These are phyloP conservation scores for Synchiropus splendidus DNA, from an alignment of 2,113 vertebrate genomes.

Conservation along the genomic window DNA sequence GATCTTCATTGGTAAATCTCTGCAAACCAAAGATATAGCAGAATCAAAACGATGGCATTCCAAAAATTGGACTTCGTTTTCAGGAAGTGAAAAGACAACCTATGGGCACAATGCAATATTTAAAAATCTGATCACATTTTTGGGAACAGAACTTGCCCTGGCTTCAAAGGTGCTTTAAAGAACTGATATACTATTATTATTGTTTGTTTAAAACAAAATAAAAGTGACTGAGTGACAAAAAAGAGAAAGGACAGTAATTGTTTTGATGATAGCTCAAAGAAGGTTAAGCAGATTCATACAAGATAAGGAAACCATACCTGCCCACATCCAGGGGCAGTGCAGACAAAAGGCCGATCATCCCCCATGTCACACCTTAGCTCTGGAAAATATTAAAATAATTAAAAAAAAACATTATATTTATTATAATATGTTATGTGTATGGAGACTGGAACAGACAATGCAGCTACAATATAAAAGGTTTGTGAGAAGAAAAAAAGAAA, in stretches of 20 bases:
- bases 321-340: conserved; percentile 87
- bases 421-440: too few species aligned
- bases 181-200: too few species aligned
- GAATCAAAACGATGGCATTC: neutral
- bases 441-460: too few species aligned
- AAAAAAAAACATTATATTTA: neutral
- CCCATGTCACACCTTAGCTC: conserved; percentile 74
- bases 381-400: conserved; percentile 13
- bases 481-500: neutral
- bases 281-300: neutral
- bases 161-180: too few species aligned
- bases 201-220: too few species aligned
- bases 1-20: conserved; percentile 98
- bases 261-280: too few species aligned
- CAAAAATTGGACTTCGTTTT: neutral
- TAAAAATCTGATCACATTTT: too few species aligned
- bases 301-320: conserved; percentile 73
- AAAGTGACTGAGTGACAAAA: too few species aligned
- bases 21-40: conserved; percentile 40
- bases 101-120: too few species aligned
- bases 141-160: too few species aligned
- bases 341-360: conserved; percentile 95
- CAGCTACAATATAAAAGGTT: neutral
- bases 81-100: neutral
- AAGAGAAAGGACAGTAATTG: neutral